phyloP scores from a whole-genome alignment of 2,113 vertebrate genomes.

The Brienomyrus longianalis region DNA sequence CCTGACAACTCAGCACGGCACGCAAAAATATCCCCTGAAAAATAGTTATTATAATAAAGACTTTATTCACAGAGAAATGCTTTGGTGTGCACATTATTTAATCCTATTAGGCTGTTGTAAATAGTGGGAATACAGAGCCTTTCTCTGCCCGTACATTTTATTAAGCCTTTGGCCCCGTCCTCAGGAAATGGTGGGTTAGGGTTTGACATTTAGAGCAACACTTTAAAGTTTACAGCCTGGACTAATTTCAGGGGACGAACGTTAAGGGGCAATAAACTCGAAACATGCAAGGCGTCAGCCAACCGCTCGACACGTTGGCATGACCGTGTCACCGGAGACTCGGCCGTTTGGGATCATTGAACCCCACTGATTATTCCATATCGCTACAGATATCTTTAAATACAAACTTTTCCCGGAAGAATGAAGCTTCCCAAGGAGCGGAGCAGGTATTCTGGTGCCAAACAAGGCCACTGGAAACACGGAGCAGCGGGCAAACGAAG shows the following conservation, averaged over 20 bases:
- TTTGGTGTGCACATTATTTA: neutral
- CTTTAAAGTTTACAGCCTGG: neutral
- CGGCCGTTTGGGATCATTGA: too few relatives aligned
- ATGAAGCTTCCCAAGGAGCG: neutral
- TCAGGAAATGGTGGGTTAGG: neutral
- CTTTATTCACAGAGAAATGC: neutral
- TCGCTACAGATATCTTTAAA: neutral
- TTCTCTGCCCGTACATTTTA: neutral
- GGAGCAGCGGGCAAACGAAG: neutral
- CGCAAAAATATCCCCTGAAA: neutral
- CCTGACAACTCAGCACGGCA: neutral
- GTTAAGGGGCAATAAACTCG: neutral
- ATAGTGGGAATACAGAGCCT: neutral
- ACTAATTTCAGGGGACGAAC: neutral
- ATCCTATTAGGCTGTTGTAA: neutral
- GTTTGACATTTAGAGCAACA: neutral
- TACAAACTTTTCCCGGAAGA: neutral
- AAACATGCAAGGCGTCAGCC: neutral
- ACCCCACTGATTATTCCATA: neutral
- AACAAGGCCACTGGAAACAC: constrained; percentile 42
- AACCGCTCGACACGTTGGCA: neutral
- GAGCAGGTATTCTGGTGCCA: constrained; percentile 27
- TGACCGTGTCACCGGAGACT: neutral
- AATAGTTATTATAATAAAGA: neutral
- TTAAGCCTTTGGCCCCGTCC: neutral